Evolutionary conservation across 2,797 vertebrate species (phyloP).

Genomic region (Podarcis lilfordi): DNA sequence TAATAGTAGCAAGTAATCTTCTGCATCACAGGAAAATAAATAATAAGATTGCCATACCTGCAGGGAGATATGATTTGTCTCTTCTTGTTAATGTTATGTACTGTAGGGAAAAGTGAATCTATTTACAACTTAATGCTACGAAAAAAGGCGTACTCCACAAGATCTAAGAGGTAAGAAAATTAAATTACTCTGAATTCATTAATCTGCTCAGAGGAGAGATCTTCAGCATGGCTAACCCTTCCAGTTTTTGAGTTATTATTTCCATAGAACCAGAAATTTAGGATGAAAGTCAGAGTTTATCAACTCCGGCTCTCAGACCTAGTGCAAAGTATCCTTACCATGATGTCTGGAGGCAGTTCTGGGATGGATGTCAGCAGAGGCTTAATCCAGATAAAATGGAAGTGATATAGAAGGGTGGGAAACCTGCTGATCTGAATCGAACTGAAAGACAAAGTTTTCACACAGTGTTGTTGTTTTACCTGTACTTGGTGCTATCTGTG

Average conservation of each 20-base stretch:
- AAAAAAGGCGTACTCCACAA: constrained; percentile 5
- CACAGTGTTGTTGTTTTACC: no score
- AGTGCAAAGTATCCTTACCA: not conserved
- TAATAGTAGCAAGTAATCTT: constrained; percentile 28
- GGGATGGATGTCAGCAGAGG: no score
- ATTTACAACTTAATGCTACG: constrained; percentile 16
- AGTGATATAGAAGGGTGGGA: no score
- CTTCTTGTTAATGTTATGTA: constrained; percentile 40
- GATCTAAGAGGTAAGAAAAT: constrained; percentile 4
- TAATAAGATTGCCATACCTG: constrained; percentile 33
- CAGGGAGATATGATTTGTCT: constrained; percentile 37
- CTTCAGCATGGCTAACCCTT: constrained; percentile 1
- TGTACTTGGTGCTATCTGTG: no score
- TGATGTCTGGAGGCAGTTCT: no score
- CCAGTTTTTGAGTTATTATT: not conserved
- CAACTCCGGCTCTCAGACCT: not conserved
- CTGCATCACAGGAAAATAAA: constrained; percentile 33
- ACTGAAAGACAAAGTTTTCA: no score
- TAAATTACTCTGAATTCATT: not conserved
- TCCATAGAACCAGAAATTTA: not conserved
- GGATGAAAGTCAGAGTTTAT: not conserved
- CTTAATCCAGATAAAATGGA: no score
- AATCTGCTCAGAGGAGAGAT: not conserved
- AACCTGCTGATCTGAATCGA: no score
- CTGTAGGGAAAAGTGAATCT: constrained; percentile 16